A percentile compares a stretch with the other conserved stretches of the same genome.
Conservation (phyloP, 2,113 vertebrate genomes). For the Setophaga petechia region DNA sequence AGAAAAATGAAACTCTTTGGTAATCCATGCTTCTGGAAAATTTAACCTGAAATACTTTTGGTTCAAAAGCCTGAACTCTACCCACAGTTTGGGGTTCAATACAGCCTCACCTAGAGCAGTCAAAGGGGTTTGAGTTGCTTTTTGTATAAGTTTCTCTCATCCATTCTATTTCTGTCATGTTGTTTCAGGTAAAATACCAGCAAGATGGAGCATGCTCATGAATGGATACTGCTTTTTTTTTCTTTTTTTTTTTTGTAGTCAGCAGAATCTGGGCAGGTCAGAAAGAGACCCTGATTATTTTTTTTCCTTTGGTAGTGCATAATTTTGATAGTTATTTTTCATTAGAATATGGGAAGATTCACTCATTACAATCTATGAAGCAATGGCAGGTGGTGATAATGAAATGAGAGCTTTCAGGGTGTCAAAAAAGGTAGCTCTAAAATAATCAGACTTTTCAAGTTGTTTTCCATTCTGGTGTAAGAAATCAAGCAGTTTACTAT, state of each 20-base stretch:
- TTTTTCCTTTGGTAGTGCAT: neutral
- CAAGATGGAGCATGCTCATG: neutral
- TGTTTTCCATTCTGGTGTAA: slow-evolving; percentile 3
- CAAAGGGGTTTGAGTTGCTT: neutral
- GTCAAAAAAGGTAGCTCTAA: slow-evolving; percentile 25
- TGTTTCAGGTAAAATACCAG: neutral
- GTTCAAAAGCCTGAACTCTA: neutral
- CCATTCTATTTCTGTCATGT: neutral
- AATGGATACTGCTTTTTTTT: neutral
- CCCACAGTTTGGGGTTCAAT: neutral
- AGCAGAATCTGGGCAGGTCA: neutral
- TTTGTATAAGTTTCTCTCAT: neutral
- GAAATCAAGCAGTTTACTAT: slow-evolving; percentile 59
- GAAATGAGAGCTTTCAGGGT: slow-evolving; percentile 33
- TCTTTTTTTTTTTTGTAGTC: neutral
- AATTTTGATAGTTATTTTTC: neutral
- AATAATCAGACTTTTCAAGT: slow-evolving; percentile 59
- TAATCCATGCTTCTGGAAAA: neutral
- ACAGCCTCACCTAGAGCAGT: neutral
- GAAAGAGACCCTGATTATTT: neutral
- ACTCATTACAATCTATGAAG: neutral
- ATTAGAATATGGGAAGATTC: neutral
- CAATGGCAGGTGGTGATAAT: slow-evolving; percentile 48
- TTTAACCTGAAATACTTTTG: neutral
- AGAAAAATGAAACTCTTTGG: neutral